Evolutionary conservation across 2,797 vertebrate genomes (phyloP).

Genomic region (Arnoldichthys spilopterus): DNA sequence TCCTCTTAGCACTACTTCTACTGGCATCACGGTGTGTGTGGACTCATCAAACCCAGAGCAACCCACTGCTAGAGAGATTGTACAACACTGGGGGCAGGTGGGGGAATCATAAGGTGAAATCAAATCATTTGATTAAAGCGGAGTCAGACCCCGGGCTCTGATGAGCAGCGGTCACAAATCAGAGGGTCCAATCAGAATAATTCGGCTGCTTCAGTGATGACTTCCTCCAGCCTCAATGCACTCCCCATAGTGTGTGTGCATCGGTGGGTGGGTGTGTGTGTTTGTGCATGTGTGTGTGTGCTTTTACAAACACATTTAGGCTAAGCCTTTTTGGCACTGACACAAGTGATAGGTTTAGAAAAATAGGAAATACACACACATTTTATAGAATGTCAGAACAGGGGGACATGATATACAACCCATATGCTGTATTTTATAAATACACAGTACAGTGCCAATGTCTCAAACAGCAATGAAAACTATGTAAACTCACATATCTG

Average conservation of each 20-base stretch:
- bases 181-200: slow-evolving; percentile 84
- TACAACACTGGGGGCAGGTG: slow-evolving; percentile 43
- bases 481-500: too few species aligned
- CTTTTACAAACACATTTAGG: too few species aligned
- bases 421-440: too few species aligned
- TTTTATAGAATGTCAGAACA: background rate
- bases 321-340: background rate
- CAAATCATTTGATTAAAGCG: slow-evolving; percentile 78
- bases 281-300: slow-evolving; percentile 15
- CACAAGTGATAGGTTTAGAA: background rate
- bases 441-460: too few species aligned
- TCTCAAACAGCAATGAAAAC: too few species aligned
- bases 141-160: slow-evolving; percentile 57
- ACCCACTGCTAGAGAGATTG: slow-evolving; percentile 50
- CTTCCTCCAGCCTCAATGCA: slow-evolving; percentile 62
- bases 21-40: slow-evolving; percentile 41
- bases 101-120: slow-evolving; percentile 72
- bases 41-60: slow-evolving; percentile 53
- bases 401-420: background rate
- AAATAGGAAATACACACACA: slow-evolving; percentile 10
- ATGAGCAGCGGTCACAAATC: slow-evolving; percentile 74
- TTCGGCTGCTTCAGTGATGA: slow-evolving; percentile 80
- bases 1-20: background rate
- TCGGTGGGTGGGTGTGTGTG: slow-evolving; percentile 34
- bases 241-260: slow-evolving; percentile 44